Evolutionary conservation across 2,113 vertebrate genomes (phyloP).

Genomic region (Halichoerus grypus): DNA sequence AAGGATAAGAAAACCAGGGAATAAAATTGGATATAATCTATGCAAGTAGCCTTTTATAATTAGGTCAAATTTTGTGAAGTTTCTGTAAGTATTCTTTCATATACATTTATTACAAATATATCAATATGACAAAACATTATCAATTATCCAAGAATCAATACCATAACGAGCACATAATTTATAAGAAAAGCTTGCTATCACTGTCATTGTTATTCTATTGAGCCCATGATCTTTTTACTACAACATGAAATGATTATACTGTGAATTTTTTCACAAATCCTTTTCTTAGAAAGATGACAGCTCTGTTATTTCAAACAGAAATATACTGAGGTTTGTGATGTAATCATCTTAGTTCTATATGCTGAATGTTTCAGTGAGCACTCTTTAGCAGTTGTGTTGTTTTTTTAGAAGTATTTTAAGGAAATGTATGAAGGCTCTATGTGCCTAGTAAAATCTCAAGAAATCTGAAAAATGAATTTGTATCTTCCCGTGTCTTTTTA

Average conservation of each 20-base stretch:
- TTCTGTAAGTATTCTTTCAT: constrained; percentile 25
- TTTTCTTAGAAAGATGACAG: background rate
- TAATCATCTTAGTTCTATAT: background rate
- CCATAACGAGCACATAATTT: background rate
- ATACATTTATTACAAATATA: background rate
- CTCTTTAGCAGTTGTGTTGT: background rate
- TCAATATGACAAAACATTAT: background rate
- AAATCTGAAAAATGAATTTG: constrained; percentile 11
- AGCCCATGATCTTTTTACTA: background rate
- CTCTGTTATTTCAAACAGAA: constrained; percentile 11
- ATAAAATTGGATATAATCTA: constrained; percentile 23
- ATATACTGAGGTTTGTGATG: constrained; percentile 16
- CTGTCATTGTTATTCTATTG: background rate
- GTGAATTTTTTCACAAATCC: background rate
- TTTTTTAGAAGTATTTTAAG: background rate
- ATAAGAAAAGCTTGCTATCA: background rate
- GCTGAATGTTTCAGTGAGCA: background rate
- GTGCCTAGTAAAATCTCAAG: background rate
- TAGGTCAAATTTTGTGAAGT: background rate
- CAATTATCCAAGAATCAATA: background rate
- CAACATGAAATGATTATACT: background rate
- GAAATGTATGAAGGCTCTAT: background rate
- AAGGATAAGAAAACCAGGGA: background rate
- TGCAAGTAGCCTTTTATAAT: background rate
- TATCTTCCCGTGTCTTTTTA: background rate